Evolutionary conservation across 2,113 vertebrate species (phyloP).

Genomic region (Suricata suricatta): DNA sequence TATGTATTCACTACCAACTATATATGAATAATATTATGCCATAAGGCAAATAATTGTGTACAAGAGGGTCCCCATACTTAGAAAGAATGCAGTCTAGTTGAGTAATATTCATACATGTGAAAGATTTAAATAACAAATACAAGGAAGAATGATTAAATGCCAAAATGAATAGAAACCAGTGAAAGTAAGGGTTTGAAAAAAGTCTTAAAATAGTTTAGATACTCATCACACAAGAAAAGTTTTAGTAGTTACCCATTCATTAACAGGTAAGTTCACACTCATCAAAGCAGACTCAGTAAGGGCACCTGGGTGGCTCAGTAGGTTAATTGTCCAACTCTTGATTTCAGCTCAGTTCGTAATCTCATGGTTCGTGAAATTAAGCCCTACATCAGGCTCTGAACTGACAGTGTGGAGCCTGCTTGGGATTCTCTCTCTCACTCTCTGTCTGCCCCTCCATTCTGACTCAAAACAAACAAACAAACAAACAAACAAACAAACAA

Average conservation of each 20-base stretch:
- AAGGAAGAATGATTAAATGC: slow-evolving; percentile 4
- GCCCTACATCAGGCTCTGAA: too few species aligned
- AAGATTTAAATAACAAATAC: slow-evolving; percentile 2
- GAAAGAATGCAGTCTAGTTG: not conserved
- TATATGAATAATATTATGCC: not conserved
- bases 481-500: too few species aligned
- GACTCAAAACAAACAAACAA: too few species aligned
- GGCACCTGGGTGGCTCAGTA: too few species aligned
- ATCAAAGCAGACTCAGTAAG: not conserved
- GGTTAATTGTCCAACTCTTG: too few species aligned
- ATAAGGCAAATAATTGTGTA: not conserved
- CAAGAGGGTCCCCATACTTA: not conserved
- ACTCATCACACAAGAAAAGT: not conserved
- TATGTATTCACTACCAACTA: not conserved
- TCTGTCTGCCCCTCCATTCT: too few species aligned
- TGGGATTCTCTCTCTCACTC: too few species aligned
- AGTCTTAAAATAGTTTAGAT: not conserved
- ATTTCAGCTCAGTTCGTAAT: too few species aligned
- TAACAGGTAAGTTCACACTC: not conserved
- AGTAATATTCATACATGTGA: not conserved
- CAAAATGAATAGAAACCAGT: not conserved
- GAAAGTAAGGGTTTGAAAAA: not conserved
- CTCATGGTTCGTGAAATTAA: too few species aligned
- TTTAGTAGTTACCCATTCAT: slow-evolving; percentile 4
- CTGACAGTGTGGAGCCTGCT: too few species aligned